A percentile compares a stretch with the other conserved stretches of the same genome.
Conservation (phyloP, 2,113 vertebrate genomes). For the Tetraodon nigroviridis region DNA sequence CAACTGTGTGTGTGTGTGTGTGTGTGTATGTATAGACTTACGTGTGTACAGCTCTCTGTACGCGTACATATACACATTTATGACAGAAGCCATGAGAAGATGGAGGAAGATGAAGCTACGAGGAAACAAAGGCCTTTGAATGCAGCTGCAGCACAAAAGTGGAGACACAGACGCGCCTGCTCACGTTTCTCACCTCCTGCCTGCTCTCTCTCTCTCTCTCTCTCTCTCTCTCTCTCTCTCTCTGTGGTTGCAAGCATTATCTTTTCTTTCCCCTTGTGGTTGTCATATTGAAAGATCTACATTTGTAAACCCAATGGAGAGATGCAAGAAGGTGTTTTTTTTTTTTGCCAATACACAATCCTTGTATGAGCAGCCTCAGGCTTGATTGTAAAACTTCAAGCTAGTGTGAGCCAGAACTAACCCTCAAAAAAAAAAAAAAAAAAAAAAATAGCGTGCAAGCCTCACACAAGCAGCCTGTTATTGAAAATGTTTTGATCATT, state of each 20-base stretch:
- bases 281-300: conserved; percentile 70
- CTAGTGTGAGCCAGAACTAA: conserved; percentile 15
- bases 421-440: conserved; percentile 27
- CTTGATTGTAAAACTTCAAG: conserved; percentile 53
- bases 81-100: conserved; percentile 21
- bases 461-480: conserved; percentile 39
- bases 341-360: conserved; percentile 10
- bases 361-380: conserved; percentile 23
- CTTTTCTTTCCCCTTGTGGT: conserved; percentile 65
- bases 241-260: conserved; percentile 59
- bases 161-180: conserved; percentile 62
- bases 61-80: too few relatives aligned
- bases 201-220: conserved; percentile 42
- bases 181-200: conserved; percentile 66
- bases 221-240: conserved; percentile 36
- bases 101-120: conserved; percentile 16
- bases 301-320: conserved; percentile 57
- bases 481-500: conserved; percentile 22
- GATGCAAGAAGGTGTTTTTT: conserved; percentile 20
- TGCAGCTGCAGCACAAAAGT: conserved; percentile 53
- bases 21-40: too few relatives aligned
- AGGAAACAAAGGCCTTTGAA: conserved; percentile 50
- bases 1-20: too few relatives aligned
- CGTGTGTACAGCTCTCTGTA: too few relatives aligned
- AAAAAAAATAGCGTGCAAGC: conserved; percentile 36